Evolutionary conservation across 2,888 invertebrate species (phyloP).

Genomic region (Drosophila greeni): DNA sequence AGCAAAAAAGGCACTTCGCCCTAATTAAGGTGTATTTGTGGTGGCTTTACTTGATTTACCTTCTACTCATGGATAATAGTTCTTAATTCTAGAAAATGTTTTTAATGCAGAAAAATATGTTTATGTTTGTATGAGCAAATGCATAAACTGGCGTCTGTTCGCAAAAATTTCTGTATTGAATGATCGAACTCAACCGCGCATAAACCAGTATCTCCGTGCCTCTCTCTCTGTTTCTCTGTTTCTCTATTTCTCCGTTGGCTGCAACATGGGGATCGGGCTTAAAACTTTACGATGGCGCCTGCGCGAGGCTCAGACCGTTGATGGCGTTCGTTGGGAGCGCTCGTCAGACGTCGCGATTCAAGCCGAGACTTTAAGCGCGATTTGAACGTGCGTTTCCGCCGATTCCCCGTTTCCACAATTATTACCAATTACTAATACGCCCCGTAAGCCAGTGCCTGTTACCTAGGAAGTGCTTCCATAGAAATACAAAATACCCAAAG

Average conservation of each 20-base stretch:
- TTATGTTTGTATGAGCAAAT: background rate
- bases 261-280: conserved; percentile 35
- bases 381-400: conserved; percentile 24
- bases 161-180: background rate
- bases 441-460: conserved; percentile 11
- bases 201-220: conserved; percentile 10
- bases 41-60: too few relatives aligned
- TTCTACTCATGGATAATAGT: too few relatives aligned
- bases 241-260: conserved; percentile 2
- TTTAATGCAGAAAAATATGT: too few relatives aligned
- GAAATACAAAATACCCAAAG: background rate
- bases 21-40: too few relatives aligned
- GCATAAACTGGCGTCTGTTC: background rate
- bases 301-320: conserved; percentile 69
- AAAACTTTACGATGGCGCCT: conserved; percentile 56
- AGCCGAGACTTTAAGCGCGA: conserved; percentile 15
- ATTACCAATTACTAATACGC: background rate
- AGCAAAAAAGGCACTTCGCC: too few relatives aligned
- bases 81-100: too few relatives aligned
- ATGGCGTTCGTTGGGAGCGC: conserved; percentile 67
- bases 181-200: background rate
- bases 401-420: background rate
- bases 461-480: conserved; percentile 9
- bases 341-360: conserved; percentile 56
- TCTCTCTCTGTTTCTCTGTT: background rate